A percentile compares a stretch with the other conserved stretches of the same genome.
These are phyloP conservation scores for Helicoverpa assulta DNA, from an alignment of 2,888 invertebrate species.

Conservation along the genomic window DNA sequence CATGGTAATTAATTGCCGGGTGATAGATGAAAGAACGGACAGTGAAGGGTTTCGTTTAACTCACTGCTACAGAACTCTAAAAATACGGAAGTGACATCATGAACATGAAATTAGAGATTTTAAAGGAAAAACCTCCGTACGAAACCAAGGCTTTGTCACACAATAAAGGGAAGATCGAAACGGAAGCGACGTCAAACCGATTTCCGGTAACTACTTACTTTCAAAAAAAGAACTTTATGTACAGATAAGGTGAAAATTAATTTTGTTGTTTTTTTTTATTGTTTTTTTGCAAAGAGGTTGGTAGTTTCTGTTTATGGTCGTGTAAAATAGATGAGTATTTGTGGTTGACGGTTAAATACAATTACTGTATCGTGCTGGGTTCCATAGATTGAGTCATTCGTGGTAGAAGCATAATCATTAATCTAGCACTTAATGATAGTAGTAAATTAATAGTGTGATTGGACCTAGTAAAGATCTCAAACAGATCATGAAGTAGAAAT, in stretches of 20 bases:
- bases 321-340: constrained; percentile 27
- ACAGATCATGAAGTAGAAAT: too few relatives aligned
- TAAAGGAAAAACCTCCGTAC: constrained; percentile 47
- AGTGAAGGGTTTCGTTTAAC: too few relatives aligned
- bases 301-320: constrained; percentile 6
- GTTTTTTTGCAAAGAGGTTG: constrained; percentile 17
- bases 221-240: constrained; percentile 37
- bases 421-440: not conserved
- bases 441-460: too few relatives aligned
- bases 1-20: too few relatives aligned
- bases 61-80: not conserved
- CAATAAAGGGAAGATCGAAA: constrained; percentile 57
- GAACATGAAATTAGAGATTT: constrained; percentile 54
- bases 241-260: constrained; percentile 43
- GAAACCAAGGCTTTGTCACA: constrained; percentile 40
- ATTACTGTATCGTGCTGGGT: constrained; percentile 6
- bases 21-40: too few relatives aligned
- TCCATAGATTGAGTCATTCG: not conserved
- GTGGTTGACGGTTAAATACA: not conserved
- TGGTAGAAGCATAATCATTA: not conserved
- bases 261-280: constrained; percentile 12
- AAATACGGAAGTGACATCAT: constrained; percentile 49
- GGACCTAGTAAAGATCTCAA: too few relatives aligned
- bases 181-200: constrained; percentile 50
- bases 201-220: constrained; percentile 53